Evolutionary conservation across 2,797 vertebrate species (phyloP).

Genomic region (Girardinus metallicus): DNA sequence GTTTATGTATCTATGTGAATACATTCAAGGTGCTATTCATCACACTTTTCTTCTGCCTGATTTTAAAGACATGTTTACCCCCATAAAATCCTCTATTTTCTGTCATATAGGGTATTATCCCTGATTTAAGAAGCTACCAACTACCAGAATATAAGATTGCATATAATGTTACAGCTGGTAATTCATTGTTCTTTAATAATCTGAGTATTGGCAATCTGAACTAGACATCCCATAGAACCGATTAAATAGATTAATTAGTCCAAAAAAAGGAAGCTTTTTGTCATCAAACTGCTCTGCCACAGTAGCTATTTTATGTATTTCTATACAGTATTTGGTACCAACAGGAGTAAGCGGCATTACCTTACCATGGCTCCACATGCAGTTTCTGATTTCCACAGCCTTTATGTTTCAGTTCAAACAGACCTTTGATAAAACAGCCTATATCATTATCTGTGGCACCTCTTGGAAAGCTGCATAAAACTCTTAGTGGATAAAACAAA

Average conservation of each 20-base stretch:
- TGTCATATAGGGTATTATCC: conserved; percentile 2
- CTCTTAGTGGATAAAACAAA: conserved; percentile 30
- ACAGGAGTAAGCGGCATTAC: background rate
- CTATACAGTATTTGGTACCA: conserved; percentile 12
- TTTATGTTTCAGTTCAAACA: conserved; percentile 36
- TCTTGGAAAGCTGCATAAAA: conserved; percentile 17
- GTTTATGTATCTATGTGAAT: background rate
- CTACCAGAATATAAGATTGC: conserved; percentile 11
- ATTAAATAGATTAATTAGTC: conserved; percentile 29
- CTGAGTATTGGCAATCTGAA: conserved; percentile 28
- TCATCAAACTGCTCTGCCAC: background rate
- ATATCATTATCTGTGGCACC: conserved; percentile 49
- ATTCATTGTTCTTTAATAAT: conserved; percentile 28
- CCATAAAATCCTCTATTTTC: background rate
- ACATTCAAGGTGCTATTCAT: background rate
- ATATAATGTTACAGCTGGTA: conserved; percentile 13
- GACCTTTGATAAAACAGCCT: conserved; percentile 44
- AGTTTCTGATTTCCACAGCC: conserved; percentile 21
- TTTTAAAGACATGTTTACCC: background rate
- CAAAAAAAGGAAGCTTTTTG: conserved; percentile 15
- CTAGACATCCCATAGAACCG: conserved; percentile 19
- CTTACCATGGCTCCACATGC: conserved; percentile 7
- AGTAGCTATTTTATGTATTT: conserved; percentile 2
- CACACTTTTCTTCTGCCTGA: background rate
- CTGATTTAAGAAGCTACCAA: background rate